Base-by-base conservation (phyloP, 1,140 invertebrate genomes). In the Drosophila albomicans region DNA sequence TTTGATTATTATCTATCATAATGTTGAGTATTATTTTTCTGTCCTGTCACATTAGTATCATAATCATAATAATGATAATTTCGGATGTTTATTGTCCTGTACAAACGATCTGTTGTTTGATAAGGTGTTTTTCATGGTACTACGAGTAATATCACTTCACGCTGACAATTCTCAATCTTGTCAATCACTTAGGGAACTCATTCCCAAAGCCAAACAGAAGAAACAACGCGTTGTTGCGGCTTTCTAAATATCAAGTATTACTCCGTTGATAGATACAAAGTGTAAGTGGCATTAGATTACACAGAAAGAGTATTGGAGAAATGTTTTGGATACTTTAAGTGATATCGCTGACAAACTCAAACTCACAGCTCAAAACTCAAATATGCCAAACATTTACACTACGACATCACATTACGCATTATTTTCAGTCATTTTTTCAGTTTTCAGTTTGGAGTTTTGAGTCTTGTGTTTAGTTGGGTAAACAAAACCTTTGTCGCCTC, bases 401-500 rank as follows among this genome's bases (percentile, higher is more conserved):
- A 6, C 57, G 7, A 49, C 56, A 59, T 45, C 20, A 68, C 78
- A 74, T 81, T 79, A 87, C 73, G 65, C 79, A 81, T 79, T 74
- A 78, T 66, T 69, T 25, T 38, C 35, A 38, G 35, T 11, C 7
- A 32, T 5, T 32, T 32, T 32, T 32, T 5, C 7, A 8, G 10
- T 38, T 11, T 8, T 71, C 71, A 8, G 49, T 41, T 13, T 52
- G 54, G 16, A 74, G 77, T 88, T 84, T 84, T 68, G 28, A 46
- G 64, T 68, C 59, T 54, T 69, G 30, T 79, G 80, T 89, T 87
- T 87, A 82, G 70, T 68, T 77, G 69, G 48, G 78, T 87, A 87
- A 86, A 87, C 78, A 87, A 25, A 75, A 79, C 79, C 73, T 85
- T 85, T 81, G 81, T 82, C 82, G 86, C 84, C 82, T 72, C 62